These are phyloP conservation scores for Gryllus bimaculatus DNA, from an alignment of 1,140 invertebrate genomes.

Conservation along the genomic window DNA sequence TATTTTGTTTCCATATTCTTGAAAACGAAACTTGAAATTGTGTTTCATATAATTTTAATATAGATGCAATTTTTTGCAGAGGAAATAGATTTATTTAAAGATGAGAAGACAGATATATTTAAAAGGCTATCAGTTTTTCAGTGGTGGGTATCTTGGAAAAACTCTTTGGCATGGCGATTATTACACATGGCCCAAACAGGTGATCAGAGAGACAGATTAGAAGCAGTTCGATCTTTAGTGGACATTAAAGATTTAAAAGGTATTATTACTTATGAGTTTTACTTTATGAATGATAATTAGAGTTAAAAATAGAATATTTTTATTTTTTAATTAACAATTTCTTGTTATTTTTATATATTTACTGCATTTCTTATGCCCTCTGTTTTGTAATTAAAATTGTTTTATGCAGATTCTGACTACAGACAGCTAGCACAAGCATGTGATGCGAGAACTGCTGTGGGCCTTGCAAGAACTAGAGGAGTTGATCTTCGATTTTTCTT, in stretches of 20 bases:
- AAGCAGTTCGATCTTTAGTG: conserved; percentile 32
- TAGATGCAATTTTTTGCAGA: background rate
- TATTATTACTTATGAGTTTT: conserved; percentile 19
- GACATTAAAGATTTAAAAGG: conserved; percentile 34
- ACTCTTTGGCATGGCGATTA: conserved; percentile 28
- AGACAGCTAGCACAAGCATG: conserved; percentile 52
- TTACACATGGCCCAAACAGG: conserved; percentile 32
- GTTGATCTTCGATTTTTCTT: conserved; percentile 50
- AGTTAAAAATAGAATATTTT: background rate
- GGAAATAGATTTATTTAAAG: conserved; percentile 21
- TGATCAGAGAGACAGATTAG: conserved; percentile 27
- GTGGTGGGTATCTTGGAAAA: conserved; percentile 34
- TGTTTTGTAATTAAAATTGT: background rate
- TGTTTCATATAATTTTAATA: background rate
- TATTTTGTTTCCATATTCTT: no score
- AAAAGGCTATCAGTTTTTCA: conserved; percentile 20
- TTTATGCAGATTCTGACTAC: conserved; percentile 47
- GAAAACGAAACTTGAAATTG: no score
- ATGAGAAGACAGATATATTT: conserved; percentile 26
- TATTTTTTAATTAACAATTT: background rate
- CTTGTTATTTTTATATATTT: background rate
- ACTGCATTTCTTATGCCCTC: background rate
- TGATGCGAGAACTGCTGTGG: conserved; percentile 51
- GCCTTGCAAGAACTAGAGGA: conserved; percentile 46
- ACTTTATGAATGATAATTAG: background rate